Percentiles rank a stretch among this genome's conserved stretches.
Evolutionary conservation across 2,888 invertebrate species (phyloP).

Genomic region (Dynastes hyllus): DNA sequence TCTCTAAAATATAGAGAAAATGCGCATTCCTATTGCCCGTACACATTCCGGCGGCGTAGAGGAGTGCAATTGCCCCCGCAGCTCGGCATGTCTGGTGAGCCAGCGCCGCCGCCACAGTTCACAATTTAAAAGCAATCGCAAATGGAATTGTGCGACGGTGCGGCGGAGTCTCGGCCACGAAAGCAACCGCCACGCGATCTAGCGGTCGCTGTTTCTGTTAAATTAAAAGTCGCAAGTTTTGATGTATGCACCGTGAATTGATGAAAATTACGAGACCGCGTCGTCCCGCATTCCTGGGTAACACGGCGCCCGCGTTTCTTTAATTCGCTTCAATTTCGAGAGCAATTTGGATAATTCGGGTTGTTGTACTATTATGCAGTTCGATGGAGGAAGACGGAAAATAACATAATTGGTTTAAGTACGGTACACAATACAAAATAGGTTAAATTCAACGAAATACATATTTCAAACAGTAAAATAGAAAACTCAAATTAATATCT

Average conservation of each 20-base stretch:
- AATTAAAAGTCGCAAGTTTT: slow-evolving; percentile 30
- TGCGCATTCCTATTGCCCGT: slow-evolving; percentile 16
- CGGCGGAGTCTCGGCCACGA: background rate
- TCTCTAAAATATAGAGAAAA: slow-evolving; percentile 9
- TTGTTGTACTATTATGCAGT: background rate
- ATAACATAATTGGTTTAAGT: slow-evolving; percentile 4
- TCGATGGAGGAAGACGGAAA: background rate
- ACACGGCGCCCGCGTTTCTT: background rate
- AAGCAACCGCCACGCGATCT: slow-evolving; percentile 23
- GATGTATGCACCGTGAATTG: slow-evolving; percentile 18
- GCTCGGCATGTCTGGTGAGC: background rate
- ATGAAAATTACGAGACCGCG: slow-evolving; percentile 15
- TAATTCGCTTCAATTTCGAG: slow-evolving; percentile 6
- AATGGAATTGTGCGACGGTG: slow-evolving; percentile 15
- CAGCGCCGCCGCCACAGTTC: background rate
- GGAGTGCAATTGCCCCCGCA: background rate
- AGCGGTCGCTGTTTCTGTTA: background rate
- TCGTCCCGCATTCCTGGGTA: background rate
- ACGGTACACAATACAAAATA: background rate
- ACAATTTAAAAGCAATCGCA: slow-evolving; percentile 34
- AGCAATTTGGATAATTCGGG: slow-evolving; percentile 22
- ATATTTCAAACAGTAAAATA: too few species aligned
- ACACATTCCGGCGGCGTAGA: slow-evolving; percentile 23
- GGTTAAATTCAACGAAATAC: too few species aligned
- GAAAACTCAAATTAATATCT: too few species aligned